Conservation (phyloP, 2,113 vertebrate genomes). For the Lamprologus lemairii region DNA sequence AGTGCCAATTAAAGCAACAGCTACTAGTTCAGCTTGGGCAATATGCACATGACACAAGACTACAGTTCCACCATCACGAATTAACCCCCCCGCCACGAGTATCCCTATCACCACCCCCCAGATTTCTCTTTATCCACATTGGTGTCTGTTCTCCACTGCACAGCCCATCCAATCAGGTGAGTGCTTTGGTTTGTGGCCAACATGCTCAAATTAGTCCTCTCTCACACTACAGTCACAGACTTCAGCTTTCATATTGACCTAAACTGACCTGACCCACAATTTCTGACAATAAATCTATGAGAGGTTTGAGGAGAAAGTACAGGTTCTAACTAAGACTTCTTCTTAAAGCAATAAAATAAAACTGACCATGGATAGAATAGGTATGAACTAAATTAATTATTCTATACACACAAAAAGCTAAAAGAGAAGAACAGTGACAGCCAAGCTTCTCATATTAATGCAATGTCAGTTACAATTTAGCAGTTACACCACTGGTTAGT, state of each 20-base stretch:
- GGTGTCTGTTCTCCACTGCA: not conserved
- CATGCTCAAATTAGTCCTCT: not conserved
- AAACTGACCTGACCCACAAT: not conserved
- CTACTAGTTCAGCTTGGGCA: not conserved
- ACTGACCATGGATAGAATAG: not conserved
- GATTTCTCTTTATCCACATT: not conserved
- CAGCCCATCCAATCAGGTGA: slow-evolving; percentile 40
- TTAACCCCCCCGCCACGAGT: not conserved
- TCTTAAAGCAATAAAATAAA: not conserved
- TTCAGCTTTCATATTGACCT: not conserved
- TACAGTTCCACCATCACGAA: not conserved
- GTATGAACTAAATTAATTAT: not conserved
- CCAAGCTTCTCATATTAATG: not conserved
- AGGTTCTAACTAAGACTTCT: not conserved
- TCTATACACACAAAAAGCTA: not conserved
- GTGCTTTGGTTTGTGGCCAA: slow-evolving; percentile 31
- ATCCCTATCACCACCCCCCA: not conserved
- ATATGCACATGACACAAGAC: not conserved
- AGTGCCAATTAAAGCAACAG: not conserved
- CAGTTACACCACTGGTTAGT: not conserved
- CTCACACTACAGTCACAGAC: not conserved
- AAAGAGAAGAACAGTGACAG: not conserved
- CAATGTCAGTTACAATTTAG: slow-evolving; percentile 16
- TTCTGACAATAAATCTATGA: not conserved
- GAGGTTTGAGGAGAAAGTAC: not conserved